Percentiles rank a stretch among this genome's conserved stretches.
These are phyloP conservation scores for Calameuta filiformis DNA, from an alignment of 2,888 invertebrate genomes.

Conservation along the genomic window DNA sequence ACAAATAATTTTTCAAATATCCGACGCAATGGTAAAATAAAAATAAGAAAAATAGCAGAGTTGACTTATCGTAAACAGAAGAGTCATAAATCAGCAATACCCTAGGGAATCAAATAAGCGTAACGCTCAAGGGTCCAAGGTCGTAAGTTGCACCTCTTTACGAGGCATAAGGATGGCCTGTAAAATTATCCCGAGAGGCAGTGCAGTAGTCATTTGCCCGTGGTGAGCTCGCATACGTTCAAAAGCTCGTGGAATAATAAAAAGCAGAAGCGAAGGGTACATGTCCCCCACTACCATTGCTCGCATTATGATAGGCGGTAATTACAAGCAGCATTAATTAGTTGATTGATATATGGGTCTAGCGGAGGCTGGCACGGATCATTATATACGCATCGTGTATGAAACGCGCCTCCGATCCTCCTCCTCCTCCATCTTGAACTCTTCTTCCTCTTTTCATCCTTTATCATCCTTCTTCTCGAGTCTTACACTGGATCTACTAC, in stretches of 20 bases:
- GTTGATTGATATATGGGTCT: slow-evolving; percentile 56
- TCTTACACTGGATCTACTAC: background rate
- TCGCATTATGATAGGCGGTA: slow-evolving; percentile 54
- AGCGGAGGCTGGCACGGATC: slow-evolving; percentile 44
- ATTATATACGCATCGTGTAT: slow-evolving; percentile 44
- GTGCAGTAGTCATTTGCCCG: slow-evolving; percentile 14
- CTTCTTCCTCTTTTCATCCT: slow-evolving; percentile 18
- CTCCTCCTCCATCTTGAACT: slow-evolving; percentile 12
- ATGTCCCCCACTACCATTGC: slow-evolving; percentile 13
- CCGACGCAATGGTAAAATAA: background rate
- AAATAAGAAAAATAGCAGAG: background rate
- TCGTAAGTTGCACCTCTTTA: slow-evolving; percentile 53
- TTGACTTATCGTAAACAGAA: background rate
- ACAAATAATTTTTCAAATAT: background rate
- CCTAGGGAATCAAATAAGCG: slow-evolving; percentile 23
- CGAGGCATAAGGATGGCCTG: slow-evolving; percentile 36
- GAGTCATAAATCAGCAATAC: background rate
- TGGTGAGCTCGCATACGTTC: slow-evolving; percentile 1
- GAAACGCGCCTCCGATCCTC: slow-evolving; percentile 17
- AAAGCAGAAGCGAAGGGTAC: background rate
- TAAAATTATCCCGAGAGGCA: slow-evolving; percentile 27
- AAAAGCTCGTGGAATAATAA: slow-evolving; percentile 6
- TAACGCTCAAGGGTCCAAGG: slow-evolving; percentile 40
- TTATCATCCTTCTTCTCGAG: slow-evolving; percentile 18
- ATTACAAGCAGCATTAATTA: slow-evolving; percentile 60